A percentile compares a stretch with the other conserved stretches of the same genome.
Conservation (phyloP, 2,888 invertebrate species). For the Linyphia triangularis region DNA sequence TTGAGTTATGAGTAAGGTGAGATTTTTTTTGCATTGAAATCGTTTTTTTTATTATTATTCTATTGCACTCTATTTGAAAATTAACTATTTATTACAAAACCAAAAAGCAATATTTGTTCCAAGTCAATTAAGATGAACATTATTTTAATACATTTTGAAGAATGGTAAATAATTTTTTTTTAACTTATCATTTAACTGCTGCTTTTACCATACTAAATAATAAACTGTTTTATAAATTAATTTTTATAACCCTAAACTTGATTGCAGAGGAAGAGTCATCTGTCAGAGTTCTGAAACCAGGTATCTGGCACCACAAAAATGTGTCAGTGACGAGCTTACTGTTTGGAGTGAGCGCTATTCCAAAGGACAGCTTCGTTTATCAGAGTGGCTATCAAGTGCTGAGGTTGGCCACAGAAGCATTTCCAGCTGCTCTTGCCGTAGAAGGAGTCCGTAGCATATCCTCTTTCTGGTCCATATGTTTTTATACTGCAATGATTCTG, state of each 20-base stretch:
- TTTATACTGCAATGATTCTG: conserved; percentile 90
- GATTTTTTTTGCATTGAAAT: no score
- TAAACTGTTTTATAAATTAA: not conserved
- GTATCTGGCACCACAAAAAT: conserved; percentile 27
- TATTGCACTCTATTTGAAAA: no score
- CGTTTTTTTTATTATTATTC: no score
- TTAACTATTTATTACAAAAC: no score
- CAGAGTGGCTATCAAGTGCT: conserved; percentile 86
- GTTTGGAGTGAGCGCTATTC: conserved; percentile 70
- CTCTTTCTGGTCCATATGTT: conserved; percentile 92
- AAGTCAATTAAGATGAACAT: no score
- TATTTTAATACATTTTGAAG: not conserved
- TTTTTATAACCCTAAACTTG: not conserved
- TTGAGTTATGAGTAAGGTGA: no score
- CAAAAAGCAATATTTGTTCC: no score
- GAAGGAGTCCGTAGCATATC: conserved; percentile 88
- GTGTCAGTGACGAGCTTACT: conserved; percentile 71
- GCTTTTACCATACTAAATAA: no score
- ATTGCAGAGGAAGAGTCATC: conserved; percentile 66
- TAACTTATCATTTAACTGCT: no score
- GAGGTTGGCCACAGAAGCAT: conserved; percentile 92
- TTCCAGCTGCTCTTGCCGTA: conserved; percentile 90
- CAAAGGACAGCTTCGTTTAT: conserved; percentile 48
- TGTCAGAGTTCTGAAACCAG: conserved; percentile 54
- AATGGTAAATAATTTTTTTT: no score